Percentiles rank a stretch among this genome's conserved stretches.
phyloP scores from a whole-genome alignment of 2,888 invertebrate genomes.

The Mesopsocus fuscifrons region DNA sequence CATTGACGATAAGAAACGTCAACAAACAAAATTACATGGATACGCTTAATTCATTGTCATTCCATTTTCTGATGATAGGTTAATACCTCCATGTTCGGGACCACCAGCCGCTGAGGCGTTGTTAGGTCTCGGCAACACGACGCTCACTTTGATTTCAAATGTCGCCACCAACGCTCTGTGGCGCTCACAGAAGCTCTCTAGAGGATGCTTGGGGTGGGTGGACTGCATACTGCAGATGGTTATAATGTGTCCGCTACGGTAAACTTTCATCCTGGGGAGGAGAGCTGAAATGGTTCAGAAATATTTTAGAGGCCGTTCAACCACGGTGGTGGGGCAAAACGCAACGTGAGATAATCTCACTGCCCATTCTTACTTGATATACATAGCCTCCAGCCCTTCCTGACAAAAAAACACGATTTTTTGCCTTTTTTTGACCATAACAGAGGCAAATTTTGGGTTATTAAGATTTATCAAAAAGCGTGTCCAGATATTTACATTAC shows the following conservation, averaged over 20 bases:
- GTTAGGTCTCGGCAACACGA: constrained; percentile 77
- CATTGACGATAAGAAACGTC: too few species aligned
- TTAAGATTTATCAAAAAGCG: too few species aligned
- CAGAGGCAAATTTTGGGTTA: too few species aligned
- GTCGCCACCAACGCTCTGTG: constrained; percentile 71
- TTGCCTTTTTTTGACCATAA: too few species aligned
- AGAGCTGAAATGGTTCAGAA: constrained; percentile 41
- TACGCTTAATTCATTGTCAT: too few species aligned
- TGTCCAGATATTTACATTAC: too few species aligned
- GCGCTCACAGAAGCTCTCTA: constrained; percentile 85
- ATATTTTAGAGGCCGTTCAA: too few species aligned
- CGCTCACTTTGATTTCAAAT: constrained; percentile 66
- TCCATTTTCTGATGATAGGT: too few species aligned
- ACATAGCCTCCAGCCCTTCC: constrained; percentile 1
- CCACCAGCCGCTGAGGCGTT: constrained; percentile 78
- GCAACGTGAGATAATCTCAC: too few species aligned
- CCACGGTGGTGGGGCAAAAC: not conserved
- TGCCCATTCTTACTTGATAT: too few species aligned
- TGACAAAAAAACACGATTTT: not conserved
- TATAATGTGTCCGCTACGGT: constrained; percentile 60
- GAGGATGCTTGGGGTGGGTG: constrained; percentile 83
- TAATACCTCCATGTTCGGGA: constrained; percentile 54
- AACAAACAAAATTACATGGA: too few species aligned
- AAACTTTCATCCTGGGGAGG: constrained; percentile 61
- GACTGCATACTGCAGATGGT: constrained; percentile 88